phyloP scores from a whole-genome alignment of 2,113 vertebrate species.

The Sinosuthora webbiana region DNA sequence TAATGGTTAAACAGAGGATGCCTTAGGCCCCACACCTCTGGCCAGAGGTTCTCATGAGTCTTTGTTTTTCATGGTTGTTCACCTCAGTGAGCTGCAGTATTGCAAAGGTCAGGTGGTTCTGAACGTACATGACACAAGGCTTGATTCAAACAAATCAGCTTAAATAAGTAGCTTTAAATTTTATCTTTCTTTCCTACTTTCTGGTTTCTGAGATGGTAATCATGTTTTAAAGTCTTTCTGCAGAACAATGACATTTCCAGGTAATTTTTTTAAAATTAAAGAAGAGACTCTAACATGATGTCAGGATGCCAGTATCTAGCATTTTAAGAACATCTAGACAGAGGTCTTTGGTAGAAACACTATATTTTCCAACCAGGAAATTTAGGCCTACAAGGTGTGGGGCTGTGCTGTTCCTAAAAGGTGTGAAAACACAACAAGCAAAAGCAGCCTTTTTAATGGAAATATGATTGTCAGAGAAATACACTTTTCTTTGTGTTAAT shows the following conservation, averaged over 20 bases:
- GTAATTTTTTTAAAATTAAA: not conserved
- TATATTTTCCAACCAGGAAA: not conserved
- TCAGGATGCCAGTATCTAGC: not conserved
- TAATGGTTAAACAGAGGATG: not conserved
- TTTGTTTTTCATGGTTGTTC: not conserved
- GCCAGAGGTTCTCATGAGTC: not conserved
- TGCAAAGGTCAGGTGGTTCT: not conserved
- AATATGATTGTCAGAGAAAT: not conserved
- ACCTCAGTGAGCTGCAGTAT: not conserved
- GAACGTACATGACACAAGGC: fast-evolving
- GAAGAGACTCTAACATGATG: not conserved
- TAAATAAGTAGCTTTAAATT: not conserved
- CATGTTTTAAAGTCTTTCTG: not conserved
- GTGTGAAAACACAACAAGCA: not conserved
- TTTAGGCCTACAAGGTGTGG: not conserved
- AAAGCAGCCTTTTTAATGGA: constrained; percentile 1
- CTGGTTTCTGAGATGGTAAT: not conserved
- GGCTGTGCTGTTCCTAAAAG: not conserved
- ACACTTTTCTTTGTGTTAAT: not conserved
- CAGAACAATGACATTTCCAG: not conserved
- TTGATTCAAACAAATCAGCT: not conserved
- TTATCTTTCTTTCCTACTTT: not conserved
- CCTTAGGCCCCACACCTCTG: not conserved
- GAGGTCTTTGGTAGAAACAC: not conserved
- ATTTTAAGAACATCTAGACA: not conserved